Evolutionary conservation across 2,113 vertebrate genomes (phyloP), one percentile per base, ranked within the genome.

Genomic region (Dolichotis patagonum): DNA sequence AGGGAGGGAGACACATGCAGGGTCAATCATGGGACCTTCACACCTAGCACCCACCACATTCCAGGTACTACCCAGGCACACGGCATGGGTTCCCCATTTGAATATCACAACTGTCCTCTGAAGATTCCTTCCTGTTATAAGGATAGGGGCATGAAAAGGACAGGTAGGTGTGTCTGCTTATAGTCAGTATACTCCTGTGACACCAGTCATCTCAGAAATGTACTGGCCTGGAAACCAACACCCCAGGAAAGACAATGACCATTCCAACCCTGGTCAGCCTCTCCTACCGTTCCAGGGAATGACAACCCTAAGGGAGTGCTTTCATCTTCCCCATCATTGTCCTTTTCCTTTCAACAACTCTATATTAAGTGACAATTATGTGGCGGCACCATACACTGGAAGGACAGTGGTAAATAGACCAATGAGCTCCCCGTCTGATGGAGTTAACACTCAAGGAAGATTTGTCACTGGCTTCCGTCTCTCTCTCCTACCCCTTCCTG

Each of bases 371-470:
- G 43, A 54, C 56, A 22, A 7, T 16, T 4, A 26, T 0, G 13
- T 52, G 13, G 16, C 85, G 41, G 43, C 13, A 7, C 5, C 4
- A 17, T 24, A 52, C 24, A 28, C 16, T 1, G 16, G 41, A 22
- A 46, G n/a, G 17, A 54, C 24, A 73, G 73, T 4, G 3, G 35
- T 49, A 26, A 19, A 12, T 14, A 32, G 41, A 46, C 4, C 82
- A 81, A 8, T 38, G 16, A 43, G 11, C 1, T 52, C 17, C 85
- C 32, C 5, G 11, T 5, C 35, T 0, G 0, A 3, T 16, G 41
- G 41, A 54, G 28, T 7, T 52, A 8, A 52, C 46, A 17, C 30
- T 52, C 28, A 19, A 49, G 16, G 43, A 26, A 46, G 41, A 46
- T 5, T 26, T 75, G 41, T 46, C 41, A 11, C 24, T 28, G 41